Evolutionary conservation across 2,888 invertebrate genomes (phyloP).

Genomic region (Acleris cristana): DNA sequence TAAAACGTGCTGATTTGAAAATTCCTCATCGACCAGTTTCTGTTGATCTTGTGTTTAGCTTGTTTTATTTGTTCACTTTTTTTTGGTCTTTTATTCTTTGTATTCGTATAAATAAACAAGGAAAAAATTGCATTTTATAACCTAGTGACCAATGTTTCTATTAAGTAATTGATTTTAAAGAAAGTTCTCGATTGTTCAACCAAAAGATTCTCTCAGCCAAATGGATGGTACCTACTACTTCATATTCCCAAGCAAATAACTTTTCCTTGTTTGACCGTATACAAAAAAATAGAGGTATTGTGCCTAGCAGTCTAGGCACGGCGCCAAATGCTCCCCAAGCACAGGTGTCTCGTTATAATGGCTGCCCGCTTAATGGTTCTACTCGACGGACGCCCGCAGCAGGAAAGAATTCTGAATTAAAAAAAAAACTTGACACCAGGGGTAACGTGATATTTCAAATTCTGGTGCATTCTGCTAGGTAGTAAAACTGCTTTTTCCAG

Average conservation of each 20-base stretch:
- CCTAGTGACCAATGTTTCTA: no score
- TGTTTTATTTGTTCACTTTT: no score
- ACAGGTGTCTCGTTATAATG: slow-evolving; percentile 52
- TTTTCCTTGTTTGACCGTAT: slow-evolving; percentile 28
- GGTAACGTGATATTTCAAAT: slow-evolving; percentile 28
- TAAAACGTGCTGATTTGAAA: no score
- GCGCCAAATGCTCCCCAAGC: slow-evolving; percentile 47
- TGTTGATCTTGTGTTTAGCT: no score
- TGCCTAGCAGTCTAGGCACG: slow-evolving; percentile 44
- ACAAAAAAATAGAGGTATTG: slow-evolving; percentile 32
- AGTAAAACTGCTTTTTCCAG: not conserved
- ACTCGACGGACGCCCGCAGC: slow-evolving; percentile 21
- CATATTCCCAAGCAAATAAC: slow-evolving; percentile 13
- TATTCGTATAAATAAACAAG: no score
- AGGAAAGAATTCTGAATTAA: slow-evolving; percentile 45
- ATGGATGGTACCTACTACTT: no score
- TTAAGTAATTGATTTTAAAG: no score
- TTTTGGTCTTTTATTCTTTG: no score
- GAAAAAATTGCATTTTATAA: no score
- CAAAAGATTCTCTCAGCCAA: no score
- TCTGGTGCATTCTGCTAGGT: slow-evolving; percentile 1
- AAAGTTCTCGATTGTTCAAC: no score
- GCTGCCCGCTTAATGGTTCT: slow-evolving; percentile 35
- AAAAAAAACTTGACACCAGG: slow-evolving; percentile 45
- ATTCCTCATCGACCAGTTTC: no score